phyloP scores from a whole-genome alignment of 2,888 invertebrate species.

The Aphodius sticticus region DNA sequence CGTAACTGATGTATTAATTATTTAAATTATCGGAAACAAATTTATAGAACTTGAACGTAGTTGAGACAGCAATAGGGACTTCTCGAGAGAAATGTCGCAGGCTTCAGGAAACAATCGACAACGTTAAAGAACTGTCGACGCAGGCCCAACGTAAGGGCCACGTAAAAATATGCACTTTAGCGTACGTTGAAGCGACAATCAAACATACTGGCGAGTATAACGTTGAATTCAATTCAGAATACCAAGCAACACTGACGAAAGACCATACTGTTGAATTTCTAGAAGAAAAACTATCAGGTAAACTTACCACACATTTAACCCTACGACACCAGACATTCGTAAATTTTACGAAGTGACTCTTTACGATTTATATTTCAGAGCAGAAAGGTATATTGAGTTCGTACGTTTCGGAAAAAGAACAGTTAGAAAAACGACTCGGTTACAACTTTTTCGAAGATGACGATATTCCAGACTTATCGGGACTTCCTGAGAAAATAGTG shows the following conservation, averaged over 20 bases:
- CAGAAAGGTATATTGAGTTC: conserved; percentile 27
- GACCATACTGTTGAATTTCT: conserved; percentile 35
- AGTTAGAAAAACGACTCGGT: conserved; percentile 29
- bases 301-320: neutral
- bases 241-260: conserved; percentile 33
- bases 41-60: conserved; percentile 1
- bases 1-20: neutral
- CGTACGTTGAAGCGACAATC: conserved; percentile 29
- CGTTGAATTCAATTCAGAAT: conserved; percentile 32
- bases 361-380: neutral
- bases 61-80: conserved; percentile 12
- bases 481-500: conserved; percentile 33
- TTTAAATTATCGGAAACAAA: neutral
- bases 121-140: conserved; percentile 26
- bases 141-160: conserved; percentile 29
- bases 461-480: conserved; percentile 31
- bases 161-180: conserved; percentile 31
- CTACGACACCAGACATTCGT: no score
- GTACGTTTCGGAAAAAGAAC: conserved; percentile 29
- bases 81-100: neutral
- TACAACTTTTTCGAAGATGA: conserved; percentile 25
- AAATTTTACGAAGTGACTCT: no score
- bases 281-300: conserved; percentile 31
- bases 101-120: conserved; percentile 26
- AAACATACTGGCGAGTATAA: conserved; percentile 37